Evolutionary conservation across 2,113 vertebrate genomes (phyloP).

Genomic region (Procavia capensis): DNA sequence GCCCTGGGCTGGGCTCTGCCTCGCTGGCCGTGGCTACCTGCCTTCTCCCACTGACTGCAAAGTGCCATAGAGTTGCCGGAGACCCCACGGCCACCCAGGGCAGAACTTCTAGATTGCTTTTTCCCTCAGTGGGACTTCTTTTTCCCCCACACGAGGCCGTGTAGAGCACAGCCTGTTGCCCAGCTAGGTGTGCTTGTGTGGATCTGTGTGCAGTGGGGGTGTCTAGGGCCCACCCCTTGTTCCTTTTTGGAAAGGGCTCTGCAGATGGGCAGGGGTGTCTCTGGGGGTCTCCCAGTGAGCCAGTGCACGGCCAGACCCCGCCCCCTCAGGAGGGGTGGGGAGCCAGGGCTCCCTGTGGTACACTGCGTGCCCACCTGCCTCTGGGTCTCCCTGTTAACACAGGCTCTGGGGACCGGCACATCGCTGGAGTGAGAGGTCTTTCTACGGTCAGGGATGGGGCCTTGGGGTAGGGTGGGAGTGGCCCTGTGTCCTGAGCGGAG

Average conservation of each 20-base stretch:
- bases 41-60: not conserved
- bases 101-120: not conserved
- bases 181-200: not conserved
- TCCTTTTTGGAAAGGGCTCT: not conserved
- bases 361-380: not conserved
- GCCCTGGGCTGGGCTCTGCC: not conserved
- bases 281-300: not conserved
- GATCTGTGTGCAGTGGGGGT: not conserved
- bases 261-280: not conserved
- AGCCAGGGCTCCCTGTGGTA: not conserved
- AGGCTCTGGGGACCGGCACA: rapidly evolving
- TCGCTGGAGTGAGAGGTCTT: too few species aligned
- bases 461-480: not conserved
- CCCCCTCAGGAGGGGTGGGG: not conserved
- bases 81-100: not conserved
- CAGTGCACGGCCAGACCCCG: not conserved
- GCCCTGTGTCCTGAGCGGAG: rapidly evolving
- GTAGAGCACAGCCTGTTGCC: not conserved
- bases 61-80: rapidly evolving
- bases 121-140: not conserved
- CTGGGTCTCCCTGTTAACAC: not conserved
- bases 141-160: rapidly evolving
- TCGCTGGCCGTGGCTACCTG: not conserved
- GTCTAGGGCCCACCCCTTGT: rapidly evolving
- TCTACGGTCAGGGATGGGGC: rapidly evolving